Evolutionary conservation across 2,797 vertebrate species (phyloP), one percentile per base, ranked within the genome.

Genomic region (Threskiornis aethiopicus): DNA sequence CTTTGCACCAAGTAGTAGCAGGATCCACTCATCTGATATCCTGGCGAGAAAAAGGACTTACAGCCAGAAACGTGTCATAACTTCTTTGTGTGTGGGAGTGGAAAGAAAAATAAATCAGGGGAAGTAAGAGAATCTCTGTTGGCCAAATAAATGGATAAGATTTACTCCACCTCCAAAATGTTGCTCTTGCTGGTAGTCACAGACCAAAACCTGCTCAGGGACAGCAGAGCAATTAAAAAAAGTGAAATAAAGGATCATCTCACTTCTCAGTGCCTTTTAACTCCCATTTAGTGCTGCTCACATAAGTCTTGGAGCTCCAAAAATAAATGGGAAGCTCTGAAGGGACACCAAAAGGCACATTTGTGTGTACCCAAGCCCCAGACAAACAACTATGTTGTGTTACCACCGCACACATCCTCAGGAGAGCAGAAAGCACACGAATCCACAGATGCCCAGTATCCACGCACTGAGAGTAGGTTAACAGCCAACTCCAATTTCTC

Each of bases 401-500:
- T 24, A 17, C 26, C 37, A n/a, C 31, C 3, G 0, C 21, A 5
- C 31, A 8, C 1, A 0, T 29, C 58, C 65, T 21, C 9, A 2
- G 52, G 57, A 33, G 28, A 42, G 39, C 47, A 51, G 47, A 26
- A 55, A 57, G 11, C n/a, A 7, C 17, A 2, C 0, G 11, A 49
- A 59, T 7, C 35, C 52, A 18, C 13, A 9, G n/a, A 10, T 8
- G 35, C 26, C 28, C 57, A 25, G 20, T 11, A 24, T 16, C 73
- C 14, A 10, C 0, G 2, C 33, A 7, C 19, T 6, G 4, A 35
- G 24, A 1, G 1, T 4, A 44, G 33, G 18, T 21, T 59, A 66
- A 46, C 16, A 59, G 62, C 41, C 44, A 64, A 7, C 39, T 37
- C 46, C 44, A 20, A 15, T 35, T 83, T 39, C 49, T 57, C n/a